Evolutionary conservation across 2,797 vertebrate genomes (phyloP), one percentile per base, ranked within the genome.

Genomic region (Bradypus variegatus): DNA sequence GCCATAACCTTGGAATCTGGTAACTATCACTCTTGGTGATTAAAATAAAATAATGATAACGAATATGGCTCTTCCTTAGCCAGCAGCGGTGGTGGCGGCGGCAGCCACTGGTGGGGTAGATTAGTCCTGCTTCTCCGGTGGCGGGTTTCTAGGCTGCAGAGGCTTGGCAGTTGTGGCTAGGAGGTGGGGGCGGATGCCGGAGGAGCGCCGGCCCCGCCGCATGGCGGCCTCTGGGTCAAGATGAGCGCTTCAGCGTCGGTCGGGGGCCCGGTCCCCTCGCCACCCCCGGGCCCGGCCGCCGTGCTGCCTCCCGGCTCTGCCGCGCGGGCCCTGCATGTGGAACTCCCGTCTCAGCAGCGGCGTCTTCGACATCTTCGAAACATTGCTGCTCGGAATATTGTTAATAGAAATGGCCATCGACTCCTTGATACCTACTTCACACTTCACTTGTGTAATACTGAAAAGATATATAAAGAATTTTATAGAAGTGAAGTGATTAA

Each of bases 401-500:
- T 99, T 91, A 99, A 98, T 96, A 99, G 96, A 97, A 99, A 99
- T 97, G 98, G 98, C 38, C 98, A 98, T 89, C 98, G 98, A 13
- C 98, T 99, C 86, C 97, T 99, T 95, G 99, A 99, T 95, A 99
- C 99, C 0, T 99, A 98, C 97, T 99, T 99, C 97, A 99, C 98
- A 31, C 98, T 99, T 92, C 99, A 99, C 96, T 97, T 99, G 95
- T 99, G 98, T 95, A 97, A 97, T 94, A 97, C 96, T 3, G 88
- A 98, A 64, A 98, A 97, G 92, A 98, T 99, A 95, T 98, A 97
- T 90, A 98, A 98, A 98, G 99, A 98, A 96, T 99, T 99, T 97
- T 99, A 99, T 97, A 99, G 98, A 97, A 99, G 99, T 97, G 99
- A 99, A 97, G 98, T 99, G 96, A 98, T 99, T 94, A 98, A 98